Evolutionary conservation across 1,140 invertebrate species (phyloP).

Genomic region (Hylaeus volcanicus): DNA sequence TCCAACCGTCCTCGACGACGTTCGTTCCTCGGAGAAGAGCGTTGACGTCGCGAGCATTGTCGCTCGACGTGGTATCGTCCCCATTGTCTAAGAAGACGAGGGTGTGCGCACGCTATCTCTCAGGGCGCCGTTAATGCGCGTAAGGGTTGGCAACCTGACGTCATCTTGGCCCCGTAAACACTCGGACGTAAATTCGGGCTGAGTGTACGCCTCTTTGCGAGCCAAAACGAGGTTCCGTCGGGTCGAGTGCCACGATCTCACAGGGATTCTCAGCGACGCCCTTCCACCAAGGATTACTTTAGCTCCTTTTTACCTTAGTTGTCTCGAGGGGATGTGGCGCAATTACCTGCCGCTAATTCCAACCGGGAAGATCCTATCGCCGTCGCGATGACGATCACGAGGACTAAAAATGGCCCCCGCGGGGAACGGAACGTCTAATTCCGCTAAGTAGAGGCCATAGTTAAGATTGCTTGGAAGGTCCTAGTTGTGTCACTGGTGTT

Average conservation of each 20-base stretch:
- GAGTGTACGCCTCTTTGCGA: slow-evolving; percentile 51
- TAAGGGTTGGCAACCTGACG: slow-evolving; percentile 54
- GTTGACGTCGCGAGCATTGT: slow-evolving; percentile 54
- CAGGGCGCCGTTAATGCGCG: slow-evolving; percentile 54
- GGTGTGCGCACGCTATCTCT: slow-evolving; percentile 51
- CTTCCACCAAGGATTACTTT: slow-evolving; percentile 11
- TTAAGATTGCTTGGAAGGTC: slow-evolving; percentile 30
- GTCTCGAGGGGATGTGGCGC: not conserved
- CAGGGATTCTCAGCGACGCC: slow-evolving; percentile 36
- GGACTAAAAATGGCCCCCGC: not conserved
- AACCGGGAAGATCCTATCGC: slow-evolving; percentile 46
- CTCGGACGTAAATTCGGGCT: slow-evolving; percentile 65
- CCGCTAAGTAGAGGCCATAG: slow-evolving; percentile 39
- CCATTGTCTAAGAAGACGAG: slow-evolving; percentile 59
- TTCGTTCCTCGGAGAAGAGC: slow-evolving; percentile 18
- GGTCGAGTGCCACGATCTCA: slow-evolving; percentile 30
- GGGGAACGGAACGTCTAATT: slow-evolving; percentile 41
- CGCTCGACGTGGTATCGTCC: slow-evolving; percentile 48
- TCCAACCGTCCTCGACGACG: not conserved
- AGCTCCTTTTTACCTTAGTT: slow-evolving; percentile 10
- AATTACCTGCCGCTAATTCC: slow-evolving; percentile 47
- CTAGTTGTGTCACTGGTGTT: not conserved
- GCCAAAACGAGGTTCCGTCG: slow-evolving; percentile 27
- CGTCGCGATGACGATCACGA: slow-evolving; percentile 34
- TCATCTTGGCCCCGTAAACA: slow-evolving; percentile 65